Percentiles rank a stretch among this genome's conserved stretches.
phyloP scores from a whole-genome alignment of 2,888 invertebrate genomes.

The Lymantria dispar region DNA sequence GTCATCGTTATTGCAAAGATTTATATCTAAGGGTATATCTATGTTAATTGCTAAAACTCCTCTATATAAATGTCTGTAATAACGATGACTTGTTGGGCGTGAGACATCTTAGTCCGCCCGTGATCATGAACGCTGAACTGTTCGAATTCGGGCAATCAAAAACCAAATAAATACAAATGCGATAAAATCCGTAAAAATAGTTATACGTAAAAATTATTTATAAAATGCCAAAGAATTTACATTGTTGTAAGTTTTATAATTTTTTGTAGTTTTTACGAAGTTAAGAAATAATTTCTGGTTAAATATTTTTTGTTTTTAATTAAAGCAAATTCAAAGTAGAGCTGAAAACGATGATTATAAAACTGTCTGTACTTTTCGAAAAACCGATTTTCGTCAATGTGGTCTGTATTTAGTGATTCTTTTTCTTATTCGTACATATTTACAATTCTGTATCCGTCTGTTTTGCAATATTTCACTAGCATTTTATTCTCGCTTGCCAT shows the following conservation, averaged over 20 bases:
- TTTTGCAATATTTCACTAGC: conserved; percentile 28
- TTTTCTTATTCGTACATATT: conserved; percentile 21
- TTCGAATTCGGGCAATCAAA: no score
- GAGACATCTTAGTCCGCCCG: no score
- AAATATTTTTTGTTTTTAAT: conserved; percentile 27
- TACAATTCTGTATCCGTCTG: conserved; percentile 29
- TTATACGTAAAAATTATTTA: no score
- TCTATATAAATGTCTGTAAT: no score
- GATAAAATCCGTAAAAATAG: no score
- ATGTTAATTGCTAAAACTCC: no score
- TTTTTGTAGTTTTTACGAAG: conserved; percentile 6
- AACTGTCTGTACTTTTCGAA: conserved; percentile 17
- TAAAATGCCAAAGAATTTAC: no score
- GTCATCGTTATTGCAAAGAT: no score
- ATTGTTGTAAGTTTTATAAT: conserved; percentile 11
- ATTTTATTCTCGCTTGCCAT: conserved; percentile 10
- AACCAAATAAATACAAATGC: no score
- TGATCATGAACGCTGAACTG: no score
- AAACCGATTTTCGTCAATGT: conserved; percentile 33
- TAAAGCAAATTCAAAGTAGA: conserved; percentile 42
- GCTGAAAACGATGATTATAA: conserved; percentile 33
- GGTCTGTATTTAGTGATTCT: conserved; percentile 44
- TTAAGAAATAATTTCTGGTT: conserved; percentile 11
- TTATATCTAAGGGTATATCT: no score
- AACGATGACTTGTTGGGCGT: no score